Evolutionary conservation across 2,888 invertebrate genomes (phyloP), one percentile per base, ranked within the genome.

Genomic region (Lutraria lutraria): DNA sequence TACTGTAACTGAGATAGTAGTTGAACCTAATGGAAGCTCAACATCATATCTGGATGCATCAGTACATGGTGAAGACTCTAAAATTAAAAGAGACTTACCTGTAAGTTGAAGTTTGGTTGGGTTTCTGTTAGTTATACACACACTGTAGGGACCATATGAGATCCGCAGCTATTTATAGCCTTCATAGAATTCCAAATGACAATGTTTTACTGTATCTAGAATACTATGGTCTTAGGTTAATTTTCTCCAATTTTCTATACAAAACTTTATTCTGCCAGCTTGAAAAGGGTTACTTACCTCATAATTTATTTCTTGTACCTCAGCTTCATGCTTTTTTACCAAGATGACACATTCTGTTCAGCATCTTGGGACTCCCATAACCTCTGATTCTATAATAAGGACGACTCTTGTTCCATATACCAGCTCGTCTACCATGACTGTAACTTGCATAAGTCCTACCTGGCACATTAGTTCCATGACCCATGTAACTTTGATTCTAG

Each of bases 171-270:
- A n/a, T n/a, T n/a, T n/a, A n/a, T n/a, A n/a, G n/a, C 15, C 54
- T 8, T 54, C 54, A 54, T 54, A 54, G 15, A 54, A 54, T 54
- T 54, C 54, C 15, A 54, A 54, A 54, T 54, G 54, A 54, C 54
- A 54, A 54, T 54, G 54, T 54, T 54, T 15, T 15, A 54, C 54
- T 15, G 8, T 15, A 12, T 12, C 54, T 15, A 54, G 12, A 15
- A 15, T 15, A 54, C 15, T 90, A 16, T 68, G 43, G 87, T 89
- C 89, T 72, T n/a, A 54, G 0, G 89, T 89, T 10, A 89, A 16
- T 80, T 88, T 88, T 88, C 88, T 90, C 90, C 90, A 90, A 85
- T 90, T 90, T 85, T 86, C 83, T 16, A 52, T 54, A 72, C 60
- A 88, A 43, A 76, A 29, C n/a, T 60, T 53, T 53, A 89, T 43